Evolutionary conservation across 92 coral and sea anemone species (phyloP), one percentile per base, ranked within the genome.

Genomic region (Chrysogorgia sp.): DNA sequence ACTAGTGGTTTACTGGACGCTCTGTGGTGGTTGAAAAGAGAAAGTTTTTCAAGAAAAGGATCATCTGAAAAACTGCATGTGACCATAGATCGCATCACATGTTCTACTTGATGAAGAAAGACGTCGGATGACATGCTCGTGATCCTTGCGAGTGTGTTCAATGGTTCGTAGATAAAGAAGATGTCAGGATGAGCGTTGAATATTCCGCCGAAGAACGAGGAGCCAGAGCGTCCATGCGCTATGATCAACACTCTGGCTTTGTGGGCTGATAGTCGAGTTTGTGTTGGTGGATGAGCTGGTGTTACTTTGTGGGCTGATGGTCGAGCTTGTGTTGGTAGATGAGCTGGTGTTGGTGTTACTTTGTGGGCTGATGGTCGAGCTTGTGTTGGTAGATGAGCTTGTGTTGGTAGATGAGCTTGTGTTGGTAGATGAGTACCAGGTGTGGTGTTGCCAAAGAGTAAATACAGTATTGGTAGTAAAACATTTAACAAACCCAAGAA

Each of bases 201-300:
- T 32, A 93, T 75, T 63, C 90, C 91, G 0, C 97, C 94, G 8
- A 93, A 80, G 56, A 82, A 93, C 20, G 98, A 93, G 0, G 98
- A 93, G 1, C 98, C 98, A 17, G 98, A 86, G 45, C 98, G 80
- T 19, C 75, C 88, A 59, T 93, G 88, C 28, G 98, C 88, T 34
- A 88, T 26, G 33, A 93, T 90, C 33, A 93, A 34, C 68, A 93
- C 76, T 40, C 76, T 33, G 3, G 28, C 76, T 29, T 60, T 58
- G n/a, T 47, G 53, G 10, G 15, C 40, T 30, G 67, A 6, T 30
- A 17, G 1, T 25, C 12, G 5, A 37, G 62, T 20, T 12, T 56
- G 62, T 12, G 62, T 10, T 10, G 20, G 10, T 22, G 62, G 62
- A 56, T 20, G 62, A 20, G 62, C 24, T 3, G n/a, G n/a, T n/a